Conservation (phyloP, 2,888 invertebrate species). For the Platycnemis pennipes region DNA sequence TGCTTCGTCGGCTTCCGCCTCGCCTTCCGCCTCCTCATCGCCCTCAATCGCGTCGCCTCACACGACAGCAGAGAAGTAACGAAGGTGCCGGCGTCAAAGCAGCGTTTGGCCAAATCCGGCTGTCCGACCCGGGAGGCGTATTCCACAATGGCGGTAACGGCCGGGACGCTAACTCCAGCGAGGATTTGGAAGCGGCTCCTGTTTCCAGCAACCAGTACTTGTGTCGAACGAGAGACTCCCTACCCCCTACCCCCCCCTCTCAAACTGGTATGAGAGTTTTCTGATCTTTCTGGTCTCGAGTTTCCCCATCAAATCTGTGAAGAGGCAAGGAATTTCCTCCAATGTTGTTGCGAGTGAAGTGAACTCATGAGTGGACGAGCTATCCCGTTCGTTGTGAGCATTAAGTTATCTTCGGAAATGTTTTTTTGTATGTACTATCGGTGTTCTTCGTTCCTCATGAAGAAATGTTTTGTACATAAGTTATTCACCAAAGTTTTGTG, state of each 20-base stretch:
- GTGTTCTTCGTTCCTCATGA: neutral
- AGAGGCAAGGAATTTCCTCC: no score
- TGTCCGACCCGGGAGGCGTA: no score
- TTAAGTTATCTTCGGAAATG: neutral
- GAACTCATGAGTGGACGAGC: neutral
- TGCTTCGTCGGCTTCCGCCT: constrained; percentile 58
- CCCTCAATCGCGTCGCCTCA: constrained; percentile 46
- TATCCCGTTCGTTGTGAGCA: neutral
- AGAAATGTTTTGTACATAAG: neutral
- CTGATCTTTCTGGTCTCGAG: no score
- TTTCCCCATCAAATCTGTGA: no score
- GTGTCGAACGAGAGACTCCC: no score
- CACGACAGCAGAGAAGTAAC: constrained; percentile 58
- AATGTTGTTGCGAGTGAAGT: no score
- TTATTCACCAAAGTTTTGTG: neutral
- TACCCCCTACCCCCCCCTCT: neutral
- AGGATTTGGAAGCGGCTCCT: neutral
- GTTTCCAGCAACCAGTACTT: no score
- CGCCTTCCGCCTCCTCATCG: constrained; percentile 48
- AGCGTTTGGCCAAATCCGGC: no score
- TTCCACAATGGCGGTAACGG: neutral
- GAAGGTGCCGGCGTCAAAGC: neutral
- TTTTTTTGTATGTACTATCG: neutral
- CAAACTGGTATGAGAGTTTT: neutral
- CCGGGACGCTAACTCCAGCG: neutral